phyloP scores from a whole-genome alignment of 2,888 invertebrate genomes.

The Oligia latruncula region DNA sequence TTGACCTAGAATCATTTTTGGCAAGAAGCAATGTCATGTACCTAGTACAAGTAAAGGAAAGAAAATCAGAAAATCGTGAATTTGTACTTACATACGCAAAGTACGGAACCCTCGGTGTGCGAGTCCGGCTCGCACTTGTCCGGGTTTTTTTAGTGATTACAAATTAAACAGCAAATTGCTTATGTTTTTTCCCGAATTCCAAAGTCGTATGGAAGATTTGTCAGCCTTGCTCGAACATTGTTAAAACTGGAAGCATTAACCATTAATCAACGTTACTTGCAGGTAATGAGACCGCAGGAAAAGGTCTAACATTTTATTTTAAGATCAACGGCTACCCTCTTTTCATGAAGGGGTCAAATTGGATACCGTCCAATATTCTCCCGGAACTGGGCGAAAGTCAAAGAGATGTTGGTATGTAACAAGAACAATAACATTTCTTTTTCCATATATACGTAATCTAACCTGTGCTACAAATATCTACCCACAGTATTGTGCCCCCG shows the following conservation, averaged over 20 bases:
- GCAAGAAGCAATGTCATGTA: too few species aligned
- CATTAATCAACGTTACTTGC: slow-evolving; percentile 38
- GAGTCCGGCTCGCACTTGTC: too few species aligned
- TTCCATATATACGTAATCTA: neutral
- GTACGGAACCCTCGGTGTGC: too few species aligned
- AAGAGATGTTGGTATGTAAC: slow-evolving; percentile 80
- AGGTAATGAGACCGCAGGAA: slow-evolving; percentile 82
- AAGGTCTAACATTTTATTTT: slow-evolving; percentile 95
- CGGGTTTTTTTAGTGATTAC: too few species aligned
- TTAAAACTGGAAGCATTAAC: neutral
- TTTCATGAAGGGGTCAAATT: slow-evolving; percentile 99
- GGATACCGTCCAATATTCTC: slow-evolving; percentile 96
- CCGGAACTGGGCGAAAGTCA: slow-evolving; percentile 92
- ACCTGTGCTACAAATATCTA: neutral
- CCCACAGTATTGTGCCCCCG: neutral
- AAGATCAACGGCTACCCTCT: slow-evolving; percentile 95
- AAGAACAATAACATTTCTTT: too few species aligned
- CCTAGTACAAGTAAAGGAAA: too few species aligned
- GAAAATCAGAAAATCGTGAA: too few species aligned
- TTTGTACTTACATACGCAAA: too few species aligned
- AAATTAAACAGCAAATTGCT: neutral
- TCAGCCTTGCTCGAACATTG: neutral
- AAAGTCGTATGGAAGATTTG: neutral
- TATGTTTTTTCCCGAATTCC: neutral
- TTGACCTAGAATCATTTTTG: too few species aligned